phyloP scores from a whole-genome alignment of 2,113 vertebrate species.

The Monopterus albus region DNA sequence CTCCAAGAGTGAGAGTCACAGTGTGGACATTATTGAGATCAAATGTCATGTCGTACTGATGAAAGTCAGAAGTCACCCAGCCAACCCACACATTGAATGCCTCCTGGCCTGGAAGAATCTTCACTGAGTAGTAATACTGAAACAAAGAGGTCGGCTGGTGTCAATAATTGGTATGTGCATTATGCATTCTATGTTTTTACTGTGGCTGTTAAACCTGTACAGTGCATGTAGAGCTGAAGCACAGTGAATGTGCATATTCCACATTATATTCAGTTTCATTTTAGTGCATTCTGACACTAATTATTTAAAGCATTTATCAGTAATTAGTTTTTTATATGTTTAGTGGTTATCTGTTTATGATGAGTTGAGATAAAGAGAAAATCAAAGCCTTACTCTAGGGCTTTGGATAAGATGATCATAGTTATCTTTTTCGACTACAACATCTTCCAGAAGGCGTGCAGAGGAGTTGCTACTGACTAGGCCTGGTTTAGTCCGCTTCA shows the following conservation, averaged over 20 bases:
- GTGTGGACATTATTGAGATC: constrained; percentile 88
- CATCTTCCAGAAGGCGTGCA: constrained; percentile 93
- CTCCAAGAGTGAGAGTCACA: constrained; percentile 93
- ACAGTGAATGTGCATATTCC: neutral
- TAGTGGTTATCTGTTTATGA: neutral
- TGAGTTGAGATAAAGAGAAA: neutral
- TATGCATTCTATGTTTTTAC: neutral
- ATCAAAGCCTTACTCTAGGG: constrained; percentile 83
- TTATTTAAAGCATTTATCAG: too few species aligned
- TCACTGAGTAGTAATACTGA: constrained; percentile 95
- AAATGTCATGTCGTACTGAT: constrained; percentile 86
- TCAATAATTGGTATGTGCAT: constrained; percentile 28
- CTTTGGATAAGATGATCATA: constrained; percentile 88
- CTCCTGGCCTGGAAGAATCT: constrained; percentile 93
- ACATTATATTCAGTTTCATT: constrained; percentile 1
- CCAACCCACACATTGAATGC: constrained; percentile 95
- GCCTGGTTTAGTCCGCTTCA: constrained; percentile 91
- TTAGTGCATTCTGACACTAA: neutral
- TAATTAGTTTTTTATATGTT: neutral
- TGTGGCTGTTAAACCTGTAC: too few species aligned
- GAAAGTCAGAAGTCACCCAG: constrained; percentile 95
- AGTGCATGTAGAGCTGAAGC: neutral
- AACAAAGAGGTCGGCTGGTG: constrained; percentile 50
- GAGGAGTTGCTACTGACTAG: constrained; percentile 88
- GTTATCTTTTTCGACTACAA: constrained; percentile 90